Evolutionary conservation across 2,113 vertebrate genomes (phyloP), one percentile per base, ranked within the genome.

Genomic region (Cinclus cinclus): DNA sequence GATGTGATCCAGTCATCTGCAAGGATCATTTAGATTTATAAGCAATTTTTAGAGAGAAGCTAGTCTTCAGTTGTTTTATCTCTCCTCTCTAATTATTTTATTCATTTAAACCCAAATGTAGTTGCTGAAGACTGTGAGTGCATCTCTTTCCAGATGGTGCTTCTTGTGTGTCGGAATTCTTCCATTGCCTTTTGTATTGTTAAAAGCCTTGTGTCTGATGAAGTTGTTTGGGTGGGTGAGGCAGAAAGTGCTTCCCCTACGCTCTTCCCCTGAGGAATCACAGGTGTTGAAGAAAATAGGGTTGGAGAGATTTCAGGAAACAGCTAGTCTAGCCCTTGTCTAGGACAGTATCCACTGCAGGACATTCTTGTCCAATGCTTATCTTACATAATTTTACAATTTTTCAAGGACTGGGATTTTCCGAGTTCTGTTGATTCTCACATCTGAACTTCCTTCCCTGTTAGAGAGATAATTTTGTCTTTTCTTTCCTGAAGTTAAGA

Each of bases 1-100:
- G 87, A 82, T 91, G 63, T 20, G 65, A 87, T 92, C 93, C 93
- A 94, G 93, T 89, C 69, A 85, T 41, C 83, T 94, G 77, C 83
- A 95, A 91, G 64, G 55, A 28, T 37, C 13, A 4, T 92, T 92
- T 47, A 68, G 56, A 73, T 91, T 91, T 92, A 87, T 77, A 82
- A 73, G 65, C 56, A 68, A 84, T 53, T 92, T 89, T 89, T 75
- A 69, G 53, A 91, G 28, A 58, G 52, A 56, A 56, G 73, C n/a
- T 78, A 47, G 69, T 49, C n/a, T 90, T 79, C 16, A 23, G 35
- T 65, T 83, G 19, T 75, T 93, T 30, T 31, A 35, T 65, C 9
- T 84, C 18, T 41, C 9, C 4, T 30, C 15, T 27, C 11, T 76
- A 52, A 46, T 50, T 28, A 8, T 74, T 63, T 85, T 56, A 46